These are phyloP conservation scores for Drosophila prolongata DNA, from an alignment of 2,888 invertebrate species.

Conservation along the genomic window DNA sequence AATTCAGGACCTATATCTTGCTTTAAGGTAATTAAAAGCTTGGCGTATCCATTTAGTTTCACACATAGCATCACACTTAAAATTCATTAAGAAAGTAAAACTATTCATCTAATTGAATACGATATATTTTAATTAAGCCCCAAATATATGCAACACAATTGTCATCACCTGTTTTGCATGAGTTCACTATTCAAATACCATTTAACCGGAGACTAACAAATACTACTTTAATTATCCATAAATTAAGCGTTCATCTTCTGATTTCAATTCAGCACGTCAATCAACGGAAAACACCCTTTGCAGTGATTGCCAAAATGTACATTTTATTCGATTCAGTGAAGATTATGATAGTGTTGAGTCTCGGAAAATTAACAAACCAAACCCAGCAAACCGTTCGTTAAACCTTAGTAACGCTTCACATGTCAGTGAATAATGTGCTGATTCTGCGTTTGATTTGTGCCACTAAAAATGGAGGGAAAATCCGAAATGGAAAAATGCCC, in stretches of 20 bases:
- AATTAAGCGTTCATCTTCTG: slow-evolving; percentile 28
- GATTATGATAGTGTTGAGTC: slow-evolving; percentile 8
- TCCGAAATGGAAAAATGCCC: slow-evolving; percentile 18
- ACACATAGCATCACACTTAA: slow-evolving; percentile 7
- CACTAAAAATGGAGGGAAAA: slow-evolving; percentile 17
- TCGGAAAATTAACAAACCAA: slow-evolving; percentile 28
- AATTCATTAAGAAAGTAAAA: slow-evolving; percentile 13
- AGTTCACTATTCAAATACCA: slow-evolving; percentile 9
- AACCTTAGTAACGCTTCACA: slow-evolving; percentile 19
- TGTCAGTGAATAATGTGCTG: slow-evolving; percentile 60
- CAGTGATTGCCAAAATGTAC: slow-evolving; percentile 12
- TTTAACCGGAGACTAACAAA: slow-evolving; percentile 2
- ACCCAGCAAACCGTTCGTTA: slow-evolving; percentile 14
- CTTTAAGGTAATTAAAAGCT: too few relatives aligned
- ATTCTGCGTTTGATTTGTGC: slow-evolving; percentile 67
- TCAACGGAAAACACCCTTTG: slow-evolving; percentile 3
- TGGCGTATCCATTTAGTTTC: not conserved
- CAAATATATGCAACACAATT: slow-evolving; percentile 9
- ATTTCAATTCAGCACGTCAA: slow-evolving; percentile 13
- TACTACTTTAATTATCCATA: slow-evolving; percentile 25
- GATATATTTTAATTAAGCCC: slow-evolving; percentile 5
- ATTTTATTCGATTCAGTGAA: not conserved
- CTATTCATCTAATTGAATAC: slow-evolving; percentile 2
- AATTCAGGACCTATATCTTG: too few relatives aligned
- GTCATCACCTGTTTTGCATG: slow-evolving; percentile 11